A percentile compares a stretch with the other conserved stretches of the same genome.
These are phyloP conservation scores for Isaurus tuberculatus DNA, from an alignment of 92 coral and sea anemone species.

Conservation along the genomic window DNA sequence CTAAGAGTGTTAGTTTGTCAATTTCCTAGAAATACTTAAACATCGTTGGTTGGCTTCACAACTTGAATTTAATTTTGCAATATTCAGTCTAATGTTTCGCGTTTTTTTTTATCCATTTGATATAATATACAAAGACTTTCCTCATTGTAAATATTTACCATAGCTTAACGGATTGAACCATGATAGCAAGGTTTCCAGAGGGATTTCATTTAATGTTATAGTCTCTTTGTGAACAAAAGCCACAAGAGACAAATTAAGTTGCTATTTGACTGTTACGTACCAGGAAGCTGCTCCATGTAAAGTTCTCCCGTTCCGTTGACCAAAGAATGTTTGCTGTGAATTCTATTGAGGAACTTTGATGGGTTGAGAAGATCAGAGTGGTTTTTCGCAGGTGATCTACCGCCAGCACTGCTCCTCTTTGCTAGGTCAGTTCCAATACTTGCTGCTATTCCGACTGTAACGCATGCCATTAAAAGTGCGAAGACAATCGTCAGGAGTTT, in stretches of 20 bases:
- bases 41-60: too few relatives aligned
- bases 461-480: conserved; percentile 82
- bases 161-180: too few relatives aligned
- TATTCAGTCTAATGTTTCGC: too few relatives aligned
- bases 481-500: conserved; percentile 76
- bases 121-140: too few relatives aligned
- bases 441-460: conserved; percentile 77
- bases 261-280: background rate
- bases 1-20: too few relatives aligned
- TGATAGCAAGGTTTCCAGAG: too few relatives aligned
- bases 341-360: background rate
- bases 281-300: background rate
- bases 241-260: too few relatives aligned
- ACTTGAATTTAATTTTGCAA: too few relatives aligned
- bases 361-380: background rate
- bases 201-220: background rate
- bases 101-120: too few relatives aligned
- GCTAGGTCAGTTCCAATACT: conserved; percentile 19
- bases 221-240: background rate
- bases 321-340: background rate
- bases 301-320: background rate
- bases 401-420: background rate
- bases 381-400: background rate
- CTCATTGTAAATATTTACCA: too few relatives aligned
- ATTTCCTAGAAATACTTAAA: too few relatives aligned